Evolutionary conservation across 2,888 invertebrate genomes (phyloP), one percentile per base, ranked within the genome.

Genomic region (Dicranocentrus wangi): DNA sequence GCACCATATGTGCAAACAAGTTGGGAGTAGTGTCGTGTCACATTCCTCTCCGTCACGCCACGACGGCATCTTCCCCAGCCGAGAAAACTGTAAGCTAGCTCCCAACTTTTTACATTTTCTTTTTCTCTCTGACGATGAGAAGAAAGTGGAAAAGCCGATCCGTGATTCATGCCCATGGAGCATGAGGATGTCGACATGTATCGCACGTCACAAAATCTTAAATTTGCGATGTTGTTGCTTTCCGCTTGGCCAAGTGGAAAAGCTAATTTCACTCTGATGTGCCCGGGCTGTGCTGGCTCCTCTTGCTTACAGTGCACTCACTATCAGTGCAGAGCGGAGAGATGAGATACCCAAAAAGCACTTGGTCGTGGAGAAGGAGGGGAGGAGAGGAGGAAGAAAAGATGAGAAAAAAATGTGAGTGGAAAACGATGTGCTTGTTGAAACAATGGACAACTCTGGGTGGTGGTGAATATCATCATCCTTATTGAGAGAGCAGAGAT

Each of bases 241-340:
- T 68, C 55, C 32, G 76, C 76, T 76, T 76, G 68, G 68, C 68
- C 68, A 42, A 76, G 76, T 76, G 68, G 76, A 76, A 76, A 76
- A 76, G 68, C 76, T 76, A 76, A 76, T 76, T 76, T 76, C 23
- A 28, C 75, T 42, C 53, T 51, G 71, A 32, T 39, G 32, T 51
- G 21, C 8, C 43, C 43, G n/a, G n/a, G 43, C 13, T 51, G 51
- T 17, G 58, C 13, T 13, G 3, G 58, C 53, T 21, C 10, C 8
- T 53, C 19, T 21, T 42, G 42, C 42, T 42, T 13, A 7, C 7
- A 42, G 13, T 42, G 13, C 42, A 10, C 42, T 13, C 13, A 13
- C n/a, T n/a, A n/a, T 32, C 32, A 32, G 10, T 32, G 3, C 32
- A 7, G 32, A 32, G 32, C n/a, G n/a, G n/a, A n/a, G n/a, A n/a